phyloP scores from a whole-genome alignment of 2,888 invertebrate genomes.

The Cerastoderma edule region DNA sequence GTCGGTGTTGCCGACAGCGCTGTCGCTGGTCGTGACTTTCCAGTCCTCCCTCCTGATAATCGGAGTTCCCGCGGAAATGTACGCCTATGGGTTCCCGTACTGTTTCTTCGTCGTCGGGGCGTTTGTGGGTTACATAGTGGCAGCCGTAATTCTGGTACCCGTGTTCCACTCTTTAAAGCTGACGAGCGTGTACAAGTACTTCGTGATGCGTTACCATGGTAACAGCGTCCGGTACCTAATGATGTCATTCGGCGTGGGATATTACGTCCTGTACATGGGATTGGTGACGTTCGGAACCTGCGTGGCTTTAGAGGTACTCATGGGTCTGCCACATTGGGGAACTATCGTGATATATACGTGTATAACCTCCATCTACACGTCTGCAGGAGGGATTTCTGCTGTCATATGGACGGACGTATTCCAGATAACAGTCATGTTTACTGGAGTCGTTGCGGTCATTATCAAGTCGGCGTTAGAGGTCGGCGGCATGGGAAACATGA shows the following conservation, averaged over 20 bases:
- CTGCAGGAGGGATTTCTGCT: conserved; percentile 40
- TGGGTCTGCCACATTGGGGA: conserved; percentile 38
- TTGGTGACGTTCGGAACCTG: conserved; percentile 34
- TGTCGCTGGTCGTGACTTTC: conserved; percentile 35
- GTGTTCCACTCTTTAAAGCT: conserved; percentile 37
- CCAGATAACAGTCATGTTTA: conserved; percentile 35
- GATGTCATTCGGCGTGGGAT: conserved; percentile 15
- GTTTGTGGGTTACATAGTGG: conserved; percentile 21
- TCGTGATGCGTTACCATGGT: conserved; percentile 27
- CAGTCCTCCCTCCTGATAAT: conserved; percentile 34
- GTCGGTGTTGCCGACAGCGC: conserved; percentile 18
- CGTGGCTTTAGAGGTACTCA: conserved; percentile 36
- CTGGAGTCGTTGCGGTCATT: conserved; percentile 35
- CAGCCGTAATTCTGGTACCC: conserved; percentile 27
- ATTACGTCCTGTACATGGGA: conserved; percentile 42
- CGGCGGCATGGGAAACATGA: conserved; percentile 20
- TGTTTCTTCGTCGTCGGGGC: conserved; percentile 15
- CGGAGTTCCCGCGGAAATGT: conserved; percentile 36
- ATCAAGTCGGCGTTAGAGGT: conserved; percentile 23
- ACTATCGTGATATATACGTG: conserved; percentile 32
- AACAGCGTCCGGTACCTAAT: conserved; percentile 32
- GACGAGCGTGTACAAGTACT: conserved; percentile 45
- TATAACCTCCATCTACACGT: conserved; percentile 33
- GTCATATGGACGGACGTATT: conserved; percentile 51
- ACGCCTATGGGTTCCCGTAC: conserved; percentile 27